These are phyloP conservation scores for Chionoecetes opilio DNA, from an alignment of 1,140 invertebrate species.

Conservation along the genomic window DNA sequence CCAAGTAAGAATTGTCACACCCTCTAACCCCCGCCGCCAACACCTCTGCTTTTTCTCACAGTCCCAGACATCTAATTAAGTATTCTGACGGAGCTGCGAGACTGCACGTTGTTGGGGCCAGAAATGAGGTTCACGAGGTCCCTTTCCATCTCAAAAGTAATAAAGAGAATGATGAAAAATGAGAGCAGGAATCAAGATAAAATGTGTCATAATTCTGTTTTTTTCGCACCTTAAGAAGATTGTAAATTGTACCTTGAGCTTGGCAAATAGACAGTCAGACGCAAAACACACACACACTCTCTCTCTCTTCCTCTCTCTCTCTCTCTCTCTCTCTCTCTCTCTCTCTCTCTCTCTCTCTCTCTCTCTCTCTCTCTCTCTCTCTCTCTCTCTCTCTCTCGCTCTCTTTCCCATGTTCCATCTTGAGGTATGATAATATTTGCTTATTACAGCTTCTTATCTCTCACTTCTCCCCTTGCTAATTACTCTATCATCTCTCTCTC, in stretches of 20 bases:
- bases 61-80: not conserved
- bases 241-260: too few species aligned
- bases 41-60: not conserved
- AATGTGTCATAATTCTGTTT: not conserved
- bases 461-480: not conserved
- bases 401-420: not conserved
- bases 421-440: not conserved
- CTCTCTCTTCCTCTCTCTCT: too few species aligned
- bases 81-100: not conserved
- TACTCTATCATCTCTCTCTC: not conserved
- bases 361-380: too few species aligned
- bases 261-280: too few species aligned
- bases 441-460: conserved; percentile 1
- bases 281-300: too few species aligned
- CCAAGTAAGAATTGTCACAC: not conserved
- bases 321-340: too few species aligned
- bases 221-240: not conserved
- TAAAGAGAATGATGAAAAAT: not conserved
- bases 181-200: not conserved
- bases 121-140: not conserved
- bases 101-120: conserved; percentile 24
- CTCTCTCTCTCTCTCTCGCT: not conserved
- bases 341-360: too few species aligned
- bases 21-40: not conserved
- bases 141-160: not conserved